Evolutionary conservation across 2,113 vertebrate genomes (phyloP), one percentile per base, ranked within the genome.

Genomic region (Hippocampus comes): DNA sequence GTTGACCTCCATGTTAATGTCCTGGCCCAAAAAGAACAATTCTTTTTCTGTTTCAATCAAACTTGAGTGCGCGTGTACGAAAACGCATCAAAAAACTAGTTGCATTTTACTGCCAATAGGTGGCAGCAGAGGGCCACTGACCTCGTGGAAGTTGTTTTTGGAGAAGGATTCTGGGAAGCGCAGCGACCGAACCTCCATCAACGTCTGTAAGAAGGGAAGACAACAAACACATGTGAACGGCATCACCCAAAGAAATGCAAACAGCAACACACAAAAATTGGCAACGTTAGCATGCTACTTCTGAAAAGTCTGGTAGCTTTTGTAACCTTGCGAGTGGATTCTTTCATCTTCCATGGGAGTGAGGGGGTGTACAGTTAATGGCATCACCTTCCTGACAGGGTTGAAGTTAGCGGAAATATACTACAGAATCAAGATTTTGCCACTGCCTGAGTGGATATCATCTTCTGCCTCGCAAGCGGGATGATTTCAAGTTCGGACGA

Each of bases 91-190:
- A 18, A 41, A 42, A 17, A 9, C 9, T 20, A 4, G 14, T 4
- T 15, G 48, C n/a, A 5, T 14, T 57, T 25, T 0, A 0, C 0
- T 1, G 63, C 79, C 89, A 80, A 77, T 73, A 80, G 82, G 49
- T 49, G 87, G 77, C 71, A 70, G 69, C 78, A 89, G 72, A 68
- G 1, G 51, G 23, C 69, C 55, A 89, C 94, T 88, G 84, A 99
- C 97, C 94, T 99, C 97, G 68, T 91, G 91, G 56, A 92, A 79
- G 75, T 96, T 98, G 88, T 95, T 94, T 84, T 93, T 93, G 87
- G 90, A 92, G 90, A 99, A 99, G 0, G 94, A 55, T 17, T 83
- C 80, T 20, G 97, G 97, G 88, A 99, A 97, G 66, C 91, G 93
- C 86, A 96, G 87, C 57, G 87, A 91, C 73, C 97, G 91, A 72